These are phyloP conservation scores for Dryadula phaetusa DNA, from an alignment of 2,888 invertebrate species.

Conservation along the genomic window DNA sequence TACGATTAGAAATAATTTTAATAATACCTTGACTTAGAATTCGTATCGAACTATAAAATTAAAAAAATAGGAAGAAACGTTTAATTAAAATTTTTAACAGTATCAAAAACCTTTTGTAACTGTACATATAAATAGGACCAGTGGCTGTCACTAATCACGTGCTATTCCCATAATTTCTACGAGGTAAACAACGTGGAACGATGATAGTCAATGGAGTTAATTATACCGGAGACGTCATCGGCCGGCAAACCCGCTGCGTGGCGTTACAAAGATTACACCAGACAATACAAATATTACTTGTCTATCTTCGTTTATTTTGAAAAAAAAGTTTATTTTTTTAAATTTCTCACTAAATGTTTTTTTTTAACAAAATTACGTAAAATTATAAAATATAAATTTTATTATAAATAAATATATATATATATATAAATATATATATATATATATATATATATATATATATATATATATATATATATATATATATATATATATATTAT, in stretches of 20 bases:
- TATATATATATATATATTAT: no score
- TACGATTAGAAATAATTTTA: not conserved
- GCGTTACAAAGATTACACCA: conserved; percentile 62
- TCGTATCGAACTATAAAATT: not conserved
- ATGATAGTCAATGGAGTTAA: conserved; percentile 69
- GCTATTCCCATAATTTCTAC: conserved; percentile 53
- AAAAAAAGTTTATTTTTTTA: not conserved
- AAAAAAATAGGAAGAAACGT: not conserved
- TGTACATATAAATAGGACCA: conserved; percentile 1
- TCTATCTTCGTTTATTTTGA: not conserved
- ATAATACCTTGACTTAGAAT: no score
- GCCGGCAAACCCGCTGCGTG: conserved; percentile 57
- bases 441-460: no score
- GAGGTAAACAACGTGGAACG: conserved; percentile 57
- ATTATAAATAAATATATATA: no score
- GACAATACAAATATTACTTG: conserved; percentile 59
- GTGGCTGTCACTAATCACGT: conserved; percentile 32
- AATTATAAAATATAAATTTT: not conserved
- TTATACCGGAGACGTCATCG: conserved; percentile 66
- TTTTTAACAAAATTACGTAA: not conserved
- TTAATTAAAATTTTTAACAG: not conserved
- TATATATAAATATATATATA: no score
- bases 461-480: no score
- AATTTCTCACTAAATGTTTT: not conserved
- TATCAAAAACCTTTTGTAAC: not conserved